Evolutionary conservation across 2,113 vertebrate species (phyloP).

Genomic region (Crotalus tigris): DNA sequence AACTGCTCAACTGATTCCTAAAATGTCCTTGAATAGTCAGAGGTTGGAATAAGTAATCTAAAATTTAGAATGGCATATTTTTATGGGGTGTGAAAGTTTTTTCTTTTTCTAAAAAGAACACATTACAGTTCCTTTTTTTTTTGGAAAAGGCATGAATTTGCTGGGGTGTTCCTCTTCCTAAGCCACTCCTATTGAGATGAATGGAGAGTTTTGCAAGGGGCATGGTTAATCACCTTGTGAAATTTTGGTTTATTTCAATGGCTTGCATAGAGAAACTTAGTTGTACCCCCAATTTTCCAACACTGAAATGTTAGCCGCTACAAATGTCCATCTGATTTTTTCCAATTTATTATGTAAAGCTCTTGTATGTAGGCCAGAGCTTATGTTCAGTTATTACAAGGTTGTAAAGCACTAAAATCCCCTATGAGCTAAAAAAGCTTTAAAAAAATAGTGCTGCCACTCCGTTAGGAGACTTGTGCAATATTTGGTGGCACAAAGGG

Average conservation of each 20-base stretch:
- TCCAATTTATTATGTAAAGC: not conserved
- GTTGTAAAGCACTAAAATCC: slow-evolving; percentile 25
- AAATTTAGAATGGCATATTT: not conserved
- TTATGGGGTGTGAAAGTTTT: not conserved
- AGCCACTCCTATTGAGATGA: not conserved
- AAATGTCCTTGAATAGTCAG: not conserved
- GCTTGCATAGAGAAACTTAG: not conserved
- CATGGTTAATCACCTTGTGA: not conserved
- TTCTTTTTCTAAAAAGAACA: not conserved
- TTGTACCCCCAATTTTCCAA: not conserved
- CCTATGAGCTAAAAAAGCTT: not conserved
- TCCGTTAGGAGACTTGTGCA: slow-evolving; percentile 67
- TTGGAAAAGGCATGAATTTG: not conserved
- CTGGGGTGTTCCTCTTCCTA: not conserved
- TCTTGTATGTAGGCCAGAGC: not conserved
- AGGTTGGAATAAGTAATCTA: slow-evolving; percentile 28
- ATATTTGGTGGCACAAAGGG: slow-evolving; percentile 58
- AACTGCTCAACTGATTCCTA: not conserved
- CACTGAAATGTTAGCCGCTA: slow-evolving; percentile 10
- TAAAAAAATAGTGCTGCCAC: slow-evolving; percentile 39
- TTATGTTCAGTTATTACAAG: slow-evolving; percentile 32
- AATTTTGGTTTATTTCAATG: not conserved
- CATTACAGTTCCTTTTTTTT: not conserved
- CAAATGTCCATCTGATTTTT: slow-evolving; percentile 28
- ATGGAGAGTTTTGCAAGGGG: not conserved